Percentiles rank a stretch among this genome's conserved stretches.
Conservation (phyloP, 2,888 invertebrate genomes). For the Oxystoma pomonae region DNA sequence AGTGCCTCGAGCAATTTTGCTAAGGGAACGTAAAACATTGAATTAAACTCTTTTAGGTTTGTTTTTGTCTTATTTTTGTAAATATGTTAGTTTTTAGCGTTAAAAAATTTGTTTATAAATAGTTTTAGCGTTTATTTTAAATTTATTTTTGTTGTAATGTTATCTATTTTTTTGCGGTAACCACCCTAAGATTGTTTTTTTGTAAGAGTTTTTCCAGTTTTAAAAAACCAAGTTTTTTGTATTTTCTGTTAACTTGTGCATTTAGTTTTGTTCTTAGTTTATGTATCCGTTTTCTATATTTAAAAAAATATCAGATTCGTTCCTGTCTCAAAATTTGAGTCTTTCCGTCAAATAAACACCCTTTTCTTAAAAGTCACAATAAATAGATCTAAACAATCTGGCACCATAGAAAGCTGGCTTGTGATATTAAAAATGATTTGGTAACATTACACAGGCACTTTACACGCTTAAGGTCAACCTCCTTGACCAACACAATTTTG, state of each 20-base stretch:
- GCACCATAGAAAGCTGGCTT: background rate
- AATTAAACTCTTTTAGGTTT: background rate
- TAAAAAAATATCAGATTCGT: too few relatives aligned
- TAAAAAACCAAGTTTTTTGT: background rate
- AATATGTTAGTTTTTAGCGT: background rate
- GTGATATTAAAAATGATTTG: background rate
- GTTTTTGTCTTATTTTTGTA: background rate
- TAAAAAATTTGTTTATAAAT: background rate
- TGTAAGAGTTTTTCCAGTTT: background rate
- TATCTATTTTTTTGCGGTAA: background rate
- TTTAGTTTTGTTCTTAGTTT: background rate
- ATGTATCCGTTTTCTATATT: background rate
- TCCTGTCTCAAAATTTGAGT: background rate
- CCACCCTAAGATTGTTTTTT: background rate
- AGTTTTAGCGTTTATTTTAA: background rate
- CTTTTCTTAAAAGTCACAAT: too few relatives aligned
- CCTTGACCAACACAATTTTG: background rate
- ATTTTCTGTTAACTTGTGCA: background rate
- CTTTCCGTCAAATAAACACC: too few relatives aligned
- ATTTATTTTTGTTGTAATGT: too few relatives aligned
- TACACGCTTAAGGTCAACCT: slow-evolving; percentile 5
- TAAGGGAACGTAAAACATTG: background rate
- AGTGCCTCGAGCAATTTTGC: background rate
- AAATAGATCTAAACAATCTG: background rate
- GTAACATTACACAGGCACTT: slow-evolving; percentile 22